phyloP scores from a whole-genome alignment of 2,797 vertebrate genomes.

The Sebastes nivosus region DNA sequence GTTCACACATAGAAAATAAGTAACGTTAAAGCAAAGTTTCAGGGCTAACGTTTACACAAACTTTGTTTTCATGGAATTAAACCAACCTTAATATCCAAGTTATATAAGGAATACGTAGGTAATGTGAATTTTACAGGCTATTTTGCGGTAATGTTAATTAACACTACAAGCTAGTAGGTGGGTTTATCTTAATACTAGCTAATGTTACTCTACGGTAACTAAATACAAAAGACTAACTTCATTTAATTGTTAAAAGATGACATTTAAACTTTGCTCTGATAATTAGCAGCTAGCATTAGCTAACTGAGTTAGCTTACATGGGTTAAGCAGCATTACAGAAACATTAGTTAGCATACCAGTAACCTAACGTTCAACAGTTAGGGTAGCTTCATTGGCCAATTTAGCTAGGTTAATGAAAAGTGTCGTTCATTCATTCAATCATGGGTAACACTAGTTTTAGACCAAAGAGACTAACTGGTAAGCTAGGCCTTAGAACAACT shows the following conservation, averaged over 20 bases:
- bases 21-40: background rate
- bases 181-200: background rate
- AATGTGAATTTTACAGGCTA: background rate
- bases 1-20: background rate
- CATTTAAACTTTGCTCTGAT: background rate
- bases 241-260: background rate
- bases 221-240: background rate
- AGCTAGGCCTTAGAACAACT: background rate
- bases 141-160: background rate
- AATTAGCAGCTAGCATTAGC: background rate
- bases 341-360: background rate
- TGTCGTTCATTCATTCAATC: too few relatives aligned
- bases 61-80: background rate
- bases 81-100: background rate
- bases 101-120: background rate
- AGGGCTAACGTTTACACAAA: background rate
- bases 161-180: background rate
- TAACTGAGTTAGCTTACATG: background rate
- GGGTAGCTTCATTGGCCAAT: background rate
- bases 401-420: background rate
- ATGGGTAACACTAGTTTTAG: background rate
- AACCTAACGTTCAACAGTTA: background rate
- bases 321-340: background rate
- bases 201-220: background rate
- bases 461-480: background rate